Conservation (phyloP, 2,888 invertebrate genomes). For the Sylvicola cinctus region DNA sequence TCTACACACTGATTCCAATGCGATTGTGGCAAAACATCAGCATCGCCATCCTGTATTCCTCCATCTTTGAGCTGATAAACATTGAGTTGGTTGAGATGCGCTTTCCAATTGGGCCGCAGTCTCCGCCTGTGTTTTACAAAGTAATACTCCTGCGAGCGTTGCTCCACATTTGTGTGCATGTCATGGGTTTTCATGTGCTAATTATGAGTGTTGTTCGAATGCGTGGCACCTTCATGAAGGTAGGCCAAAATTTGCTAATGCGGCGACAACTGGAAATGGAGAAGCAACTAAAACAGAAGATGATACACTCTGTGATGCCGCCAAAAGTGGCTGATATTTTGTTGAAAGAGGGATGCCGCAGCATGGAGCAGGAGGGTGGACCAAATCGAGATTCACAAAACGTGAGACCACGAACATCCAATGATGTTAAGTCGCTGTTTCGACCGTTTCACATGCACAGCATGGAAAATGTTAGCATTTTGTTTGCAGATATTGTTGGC, state of each 20-base stretch:
- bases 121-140: constrained; percentile 31
- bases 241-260: constrained; percentile 79
- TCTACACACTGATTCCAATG: constrained; percentile 86
- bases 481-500: constrained; percentile 95
- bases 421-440: constrained; percentile 59
- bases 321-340: constrained; percentile 76
- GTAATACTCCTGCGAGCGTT: constrained; percentile 49
- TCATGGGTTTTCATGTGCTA: constrained; percentile 82
- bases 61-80: constrained; percentile 61
- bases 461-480: constrained; percentile 88
- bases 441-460: constrained; percentile 93
- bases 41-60: constrained; percentile 64
- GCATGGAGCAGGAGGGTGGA: constrained; percentile 30
- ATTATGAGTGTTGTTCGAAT: constrained; percentile 84
- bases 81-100: constrained; percentile 11
- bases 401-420: constrained; percentile 26
- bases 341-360: constrained; percentile 52
- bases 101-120: constrained; percentile 12
- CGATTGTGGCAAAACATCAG: constrained; percentile 68
- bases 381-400: constrained; percentile 12
- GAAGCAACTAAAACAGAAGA: constrained; percentile 85
- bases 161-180: constrained; percentile 73
- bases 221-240: constrained; percentile 92
- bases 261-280: constrained; percentile 80
- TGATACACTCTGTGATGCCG: constrained; percentile 97